A percentile compares a stretch with the other conserved stretches of the same genome.
phyloP scores from a whole-genome alignment of 2,113 vertebrate genomes.

The Cyanoderma ruficeps region DNA sequence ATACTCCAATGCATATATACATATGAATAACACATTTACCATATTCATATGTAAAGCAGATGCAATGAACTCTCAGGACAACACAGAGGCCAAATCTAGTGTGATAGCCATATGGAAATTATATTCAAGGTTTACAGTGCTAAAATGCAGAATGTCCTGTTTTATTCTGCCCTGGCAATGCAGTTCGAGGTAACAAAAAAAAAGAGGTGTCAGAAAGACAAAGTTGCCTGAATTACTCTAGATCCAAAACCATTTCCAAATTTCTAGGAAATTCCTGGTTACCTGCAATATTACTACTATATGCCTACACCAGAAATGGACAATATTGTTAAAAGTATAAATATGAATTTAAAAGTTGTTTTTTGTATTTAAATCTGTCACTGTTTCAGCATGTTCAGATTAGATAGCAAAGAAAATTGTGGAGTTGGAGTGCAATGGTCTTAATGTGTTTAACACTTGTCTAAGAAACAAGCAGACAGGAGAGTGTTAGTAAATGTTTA shows the following conservation, averaged over 20 bases:
- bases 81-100: background rate
- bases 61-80: background rate
- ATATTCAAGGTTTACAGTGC: background rate
- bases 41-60: background rate
- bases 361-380: background rate
- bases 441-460: slow-evolving; percentile 34
- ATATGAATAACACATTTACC: background rate
- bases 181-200: background rate
- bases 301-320: background rate
- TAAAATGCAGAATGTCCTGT: background rate
- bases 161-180: background rate
- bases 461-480: slow-evolving; percentile 47
- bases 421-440: background rate
- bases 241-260: background rate
- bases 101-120: background rate
- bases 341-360: background rate
- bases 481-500: slow-evolving; percentile 63
- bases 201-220: background rate
- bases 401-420: slow-evolving; percentile 9
- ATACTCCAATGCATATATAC: background rate
- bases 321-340: background rate
- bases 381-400: background rate
- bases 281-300: background rate
- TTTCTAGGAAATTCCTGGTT: background rate
- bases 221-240: background rate